Base-by-base conservation (phyloP, 2,113 vertebrate genomes). In the Motacilla tschutschensis region DNA sequence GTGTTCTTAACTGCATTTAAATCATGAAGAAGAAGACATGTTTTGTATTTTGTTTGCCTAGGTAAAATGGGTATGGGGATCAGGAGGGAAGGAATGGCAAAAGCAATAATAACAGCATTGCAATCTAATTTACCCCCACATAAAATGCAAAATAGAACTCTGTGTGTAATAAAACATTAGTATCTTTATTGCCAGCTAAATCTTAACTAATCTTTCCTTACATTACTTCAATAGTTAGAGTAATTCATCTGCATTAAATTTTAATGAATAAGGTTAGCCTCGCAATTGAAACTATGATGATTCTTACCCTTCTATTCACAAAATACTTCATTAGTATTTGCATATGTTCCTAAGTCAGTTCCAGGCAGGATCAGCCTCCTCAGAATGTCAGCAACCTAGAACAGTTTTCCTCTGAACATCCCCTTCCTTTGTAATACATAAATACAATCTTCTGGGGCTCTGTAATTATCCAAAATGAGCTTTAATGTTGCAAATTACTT, bases 391-490 rank as follows among this genome's bases (percentile, higher is more conserved):
- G 91, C 70, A 94, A 63, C 67, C 58, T 82, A n/a, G 93, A 96
- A 95, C 35, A 75, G 92, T 90, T 95, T 94, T 91, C 79, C 78
- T 91, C 75, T 85, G 82, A 95, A 95, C 93, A 94, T 83, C 92
- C 78, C 75, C 62, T 80, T 96, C 91, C 87, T 96, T 96, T 96
- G 91, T 96, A 93, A 93, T 85, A 92, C 80, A 96, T 67, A 94
- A 96, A 95, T 86, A 75, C 80, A 94, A 93, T 96, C 95, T 96
- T 97, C 95, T 95, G 91, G 95, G 94, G 65, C 95, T 91, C 93
- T 94, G 75, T 96, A 97, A 97, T 97, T 96, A 96, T 92, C 95
- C 92, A 95, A 96, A 96, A 95, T 95, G 94, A 96, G 95, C 90
- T 94, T 94, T 95, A 94, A 79, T 94, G 33, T 83, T 96, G 90